Evolutionary conservation across 2,113 vertebrate species (phyloP).

Genomic region (Centrocercus urophasianus): DNA sequence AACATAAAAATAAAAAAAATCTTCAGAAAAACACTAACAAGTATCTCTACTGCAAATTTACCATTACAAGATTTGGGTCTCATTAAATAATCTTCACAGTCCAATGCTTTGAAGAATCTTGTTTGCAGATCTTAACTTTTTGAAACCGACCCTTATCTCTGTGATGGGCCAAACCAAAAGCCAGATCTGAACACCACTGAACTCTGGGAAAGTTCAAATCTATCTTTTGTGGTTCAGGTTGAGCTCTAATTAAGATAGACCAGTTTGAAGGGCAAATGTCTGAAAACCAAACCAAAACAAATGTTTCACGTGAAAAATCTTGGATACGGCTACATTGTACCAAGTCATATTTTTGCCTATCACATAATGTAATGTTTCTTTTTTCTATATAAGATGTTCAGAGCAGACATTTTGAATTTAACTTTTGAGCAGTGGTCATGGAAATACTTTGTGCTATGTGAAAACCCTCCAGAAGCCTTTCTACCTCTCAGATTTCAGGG

Average conservation of each 20-base stretch:
- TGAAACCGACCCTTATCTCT: conserved; percentile 49
- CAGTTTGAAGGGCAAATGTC: conserved; percentile 58
- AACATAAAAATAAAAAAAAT: neutral
- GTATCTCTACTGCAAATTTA: neutral
- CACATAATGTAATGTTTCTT: conserved; percentile 13
- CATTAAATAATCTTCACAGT: neutral
- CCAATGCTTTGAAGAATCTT: neutral
- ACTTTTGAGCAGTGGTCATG: neutral
- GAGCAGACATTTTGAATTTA: neutral
- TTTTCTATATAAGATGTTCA: neutral
- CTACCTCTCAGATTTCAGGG: neutral
- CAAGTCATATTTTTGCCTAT: neutral
- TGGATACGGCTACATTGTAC: neutral
- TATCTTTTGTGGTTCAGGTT: conserved; percentile 73
- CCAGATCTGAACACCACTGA: conserved; percentile 69
- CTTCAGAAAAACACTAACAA: neutral
- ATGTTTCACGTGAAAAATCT: conserved; percentile 65
- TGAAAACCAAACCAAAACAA: conserved; percentile 66
- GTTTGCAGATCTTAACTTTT: conserved; percentile 52
- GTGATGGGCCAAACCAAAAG: conserved; percentile 72
- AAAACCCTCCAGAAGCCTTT: neutral
- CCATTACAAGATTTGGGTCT: neutral
- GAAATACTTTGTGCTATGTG: neutral
- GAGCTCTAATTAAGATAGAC: conserved; percentile 67
- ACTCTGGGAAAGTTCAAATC: conserved; percentile 72